Conservation (phyloP, 1,140 invertebrate genomes). For the Polyergus mexicanus region DNA sequence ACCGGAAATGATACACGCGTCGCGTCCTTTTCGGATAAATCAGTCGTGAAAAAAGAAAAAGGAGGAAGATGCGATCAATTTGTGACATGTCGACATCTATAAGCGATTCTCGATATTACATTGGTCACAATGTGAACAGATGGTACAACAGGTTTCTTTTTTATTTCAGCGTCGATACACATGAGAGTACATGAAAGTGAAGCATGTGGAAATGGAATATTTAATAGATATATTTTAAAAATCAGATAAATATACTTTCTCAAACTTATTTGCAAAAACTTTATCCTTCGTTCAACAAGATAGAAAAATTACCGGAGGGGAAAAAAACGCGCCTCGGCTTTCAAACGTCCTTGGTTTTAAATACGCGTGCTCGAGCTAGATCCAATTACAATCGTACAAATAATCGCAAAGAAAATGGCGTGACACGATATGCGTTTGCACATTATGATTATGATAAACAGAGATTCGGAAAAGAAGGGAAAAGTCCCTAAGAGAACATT, state of each 20-base stretch:
- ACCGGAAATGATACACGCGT: no score
- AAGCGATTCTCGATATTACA: neutral
- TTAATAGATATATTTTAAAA: neutral
- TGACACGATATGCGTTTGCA: neutral
- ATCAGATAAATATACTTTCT: no score
- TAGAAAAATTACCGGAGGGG: neutral
- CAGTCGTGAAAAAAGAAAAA: no score
- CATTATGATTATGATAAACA: constrained; percentile 48
- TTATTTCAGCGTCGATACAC: neutral
- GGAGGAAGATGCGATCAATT: neutral
- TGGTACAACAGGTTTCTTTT: neutral
- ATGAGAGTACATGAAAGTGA: neutral
- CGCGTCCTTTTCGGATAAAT: no score
- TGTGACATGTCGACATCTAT: neutral
- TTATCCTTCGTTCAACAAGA: neutral
- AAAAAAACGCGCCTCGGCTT: neutral
- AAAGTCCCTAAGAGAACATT: neutral
- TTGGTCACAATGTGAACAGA: neutral
- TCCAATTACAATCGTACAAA: constrained; percentile 27
- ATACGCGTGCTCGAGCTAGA: constrained; percentile 18
- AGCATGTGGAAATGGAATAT: neutral
- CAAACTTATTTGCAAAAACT: no score
- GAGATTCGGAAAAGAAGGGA: neutral
- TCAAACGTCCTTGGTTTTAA: neutral
- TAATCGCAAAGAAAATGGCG: constrained; percentile 51